These are phyloP conservation scores for Onthophagus sagittarius DNA, from an alignment of 2,888 invertebrate species.

Conservation along the genomic window DNA sequence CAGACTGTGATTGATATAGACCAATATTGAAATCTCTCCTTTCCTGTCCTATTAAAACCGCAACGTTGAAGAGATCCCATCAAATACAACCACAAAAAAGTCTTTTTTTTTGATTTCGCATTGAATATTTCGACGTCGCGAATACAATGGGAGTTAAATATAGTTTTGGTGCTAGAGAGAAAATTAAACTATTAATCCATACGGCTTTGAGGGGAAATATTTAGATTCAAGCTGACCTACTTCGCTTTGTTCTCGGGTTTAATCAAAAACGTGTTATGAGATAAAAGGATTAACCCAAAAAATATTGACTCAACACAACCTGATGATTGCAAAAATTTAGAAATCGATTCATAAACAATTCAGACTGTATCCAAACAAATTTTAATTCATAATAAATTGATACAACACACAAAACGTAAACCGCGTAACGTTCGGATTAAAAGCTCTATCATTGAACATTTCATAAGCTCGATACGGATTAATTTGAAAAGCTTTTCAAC, in stretches of 20 bases:
- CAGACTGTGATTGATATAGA: neutral
- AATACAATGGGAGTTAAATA: neutral
- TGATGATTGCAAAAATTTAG: too few relatives aligned
- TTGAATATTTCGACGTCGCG: neutral
- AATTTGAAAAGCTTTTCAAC: neutral
- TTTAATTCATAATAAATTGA: too few relatives aligned
- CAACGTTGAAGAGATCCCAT: neutral
- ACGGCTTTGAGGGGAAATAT: neutral
- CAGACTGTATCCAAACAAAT: too few relatives aligned
- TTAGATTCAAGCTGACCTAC: neutral
- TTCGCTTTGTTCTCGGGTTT: neutral
- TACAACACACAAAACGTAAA: too few relatives aligned
- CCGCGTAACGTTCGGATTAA: neutral
- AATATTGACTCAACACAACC: neutral
- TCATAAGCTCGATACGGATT: neutral
- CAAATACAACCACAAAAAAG: neutral
- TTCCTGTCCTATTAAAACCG: neutral
- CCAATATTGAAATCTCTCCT: neutral
- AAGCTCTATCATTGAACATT: neutral
- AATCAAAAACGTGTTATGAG: neutral
- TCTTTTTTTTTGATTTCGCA: neutral
- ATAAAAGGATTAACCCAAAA: neutral
- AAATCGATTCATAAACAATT: too few relatives aligned
- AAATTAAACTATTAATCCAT: neutral
- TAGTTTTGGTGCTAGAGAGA: neutral